These are phyloP conservation scores for Gobio occitaniae DNA, from an alignment of 2,797 vertebrate species.

Conservation along the genomic window DNA sequence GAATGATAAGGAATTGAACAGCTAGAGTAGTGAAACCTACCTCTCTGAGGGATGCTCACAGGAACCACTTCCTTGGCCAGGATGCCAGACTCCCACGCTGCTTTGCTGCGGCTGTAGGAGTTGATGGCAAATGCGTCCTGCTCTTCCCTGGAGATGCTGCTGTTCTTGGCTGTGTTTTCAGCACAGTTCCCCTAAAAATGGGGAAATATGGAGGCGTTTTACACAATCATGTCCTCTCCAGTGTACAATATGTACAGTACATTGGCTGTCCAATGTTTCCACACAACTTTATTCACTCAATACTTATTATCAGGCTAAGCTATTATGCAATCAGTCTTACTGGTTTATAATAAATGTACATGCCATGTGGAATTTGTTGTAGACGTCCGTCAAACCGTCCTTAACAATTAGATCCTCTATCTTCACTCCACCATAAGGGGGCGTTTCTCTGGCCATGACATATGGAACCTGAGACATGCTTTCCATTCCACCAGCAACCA, in stretches of 20 bases:
- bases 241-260: neutral
- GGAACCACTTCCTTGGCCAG: slow-evolving; percentile 89
- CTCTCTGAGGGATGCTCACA: slow-evolving; percentile 90
- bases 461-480: slow-evolving; percentile 99
- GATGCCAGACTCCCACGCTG: slow-evolving; percentile 85
- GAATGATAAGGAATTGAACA: neutral
- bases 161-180: slow-evolving; percentile 93
- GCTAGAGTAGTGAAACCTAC: slow-evolving; percentile 69
- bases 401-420: slow-evolving; percentile 96
- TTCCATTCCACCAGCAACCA: slow-evolving; percentile 99
- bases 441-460: slow-evolving; percentile 90
- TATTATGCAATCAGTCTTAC: neutral
- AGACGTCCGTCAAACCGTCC: slow-evolving; percentile 97
- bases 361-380: slow-evolving; percentile 98
- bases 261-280: neutral
- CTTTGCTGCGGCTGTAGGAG: slow-evolving; percentile 92
- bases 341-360: neutral
- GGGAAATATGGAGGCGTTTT: neutral
- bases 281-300: neutral
- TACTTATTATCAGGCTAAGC: neutral
- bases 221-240: neutral
- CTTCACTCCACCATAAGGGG: slow-evolving; percentile 88
- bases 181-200: slow-evolving; percentile 91
- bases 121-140: slow-evolving; percentile 90
- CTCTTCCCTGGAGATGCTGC: slow-evolving; percentile 86